A percentile compares a stretch with the other conserved stretches of the same genome.
phyloP scores from a whole-genome alignment of 2,113 vertebrate species.

The Ailuropoda melanoleuca region DNA sequence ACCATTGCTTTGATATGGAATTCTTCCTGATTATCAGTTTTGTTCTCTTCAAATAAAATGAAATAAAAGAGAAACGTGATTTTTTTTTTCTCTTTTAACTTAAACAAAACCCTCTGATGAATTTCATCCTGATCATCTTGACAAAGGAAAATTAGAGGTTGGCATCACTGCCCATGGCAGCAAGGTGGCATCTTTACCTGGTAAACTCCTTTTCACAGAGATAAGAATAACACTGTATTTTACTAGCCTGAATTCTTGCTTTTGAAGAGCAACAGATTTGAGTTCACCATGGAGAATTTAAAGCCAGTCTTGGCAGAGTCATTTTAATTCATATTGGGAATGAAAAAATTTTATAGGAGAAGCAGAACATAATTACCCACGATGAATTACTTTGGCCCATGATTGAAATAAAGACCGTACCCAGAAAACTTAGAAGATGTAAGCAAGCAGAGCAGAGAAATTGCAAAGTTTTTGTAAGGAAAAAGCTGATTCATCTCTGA shows the following conservation, averaged over 20 bases:
- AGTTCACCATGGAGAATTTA: constrained; percentile 39
- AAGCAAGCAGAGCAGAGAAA: not conserved
- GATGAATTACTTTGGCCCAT: not conserved
- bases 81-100: constrained; percentile 18
- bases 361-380: constrained; percentile 22
- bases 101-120: constrained; percentile 42
- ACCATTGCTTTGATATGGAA: not conserved
- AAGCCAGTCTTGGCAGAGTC: constrained; percentile 3
- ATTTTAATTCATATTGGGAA: constrained; percentile 58
- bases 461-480: not conserved
- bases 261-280: constrained; percentile 36
- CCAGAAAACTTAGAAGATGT: not conserved
- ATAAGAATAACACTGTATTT: not conserved
- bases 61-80: not conserved
- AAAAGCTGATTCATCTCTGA: not conserved
- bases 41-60: constrained; percentile 3
- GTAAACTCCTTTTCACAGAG: not conserved
- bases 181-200: not conserved
- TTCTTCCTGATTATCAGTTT: constrained; percentile 19
- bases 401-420: constrained; percentile 61
- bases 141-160: constrained; percentile 38
- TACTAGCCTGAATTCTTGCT: not conserved
- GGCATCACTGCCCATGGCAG: not conserved
- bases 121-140: constrained; percentile 33
- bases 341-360: not conserved